Base-by-base conservation (phyloP, 2,888 invertebrate species). In the Plebejus argus region DNA sequence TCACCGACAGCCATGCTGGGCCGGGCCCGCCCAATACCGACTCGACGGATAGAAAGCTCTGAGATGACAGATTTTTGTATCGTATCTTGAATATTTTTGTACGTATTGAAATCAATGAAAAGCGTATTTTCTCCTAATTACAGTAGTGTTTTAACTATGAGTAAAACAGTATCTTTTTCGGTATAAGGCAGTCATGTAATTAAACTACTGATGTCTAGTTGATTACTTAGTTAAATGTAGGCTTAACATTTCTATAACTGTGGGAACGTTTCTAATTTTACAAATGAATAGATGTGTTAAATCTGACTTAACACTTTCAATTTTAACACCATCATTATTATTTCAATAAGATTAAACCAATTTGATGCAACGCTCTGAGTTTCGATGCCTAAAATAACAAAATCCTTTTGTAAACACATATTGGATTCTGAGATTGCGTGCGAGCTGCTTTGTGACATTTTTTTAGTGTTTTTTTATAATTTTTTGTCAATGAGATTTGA, bases 1-100 rank as follows among this genome's bases (percentile, higher is more conserved):
- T 93, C 93, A 89, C 89, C 89, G 90, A 85, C 91, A 88, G 93
- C 93, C 92, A 92, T 91, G 85, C 89, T 92, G 90, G 78, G 74
- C 39, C 18, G 77, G 79, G 79, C 56, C 79, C 79, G 79, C 78
- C 83, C 84, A 82, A 82, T 82, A 80, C 81, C 82, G 80, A 79
- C 78, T 81, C 80, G 78, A 77, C 28, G 79, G 77, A 76, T 78
- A 76, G 78, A 78, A 61, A 81, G 81, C 80, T 66, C 79, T 81
- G 76, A 78, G 79, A 78, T 79, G 71, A 39, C 39, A 71, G 20
- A n/a, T 3, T 39, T 39, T 71, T 71, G 20, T 39, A 71, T n/a
- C 35, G 70, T 33, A 70, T 33, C 39, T 39, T 39, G 18, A 23
- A 10, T 1, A 6, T n/a, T 56, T 1, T 56, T 1, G 1, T 35